phyloP scores from a whole-genome alignment of 2,113 vertebrate species.

The Erpornis zantholeuca region DNA sequence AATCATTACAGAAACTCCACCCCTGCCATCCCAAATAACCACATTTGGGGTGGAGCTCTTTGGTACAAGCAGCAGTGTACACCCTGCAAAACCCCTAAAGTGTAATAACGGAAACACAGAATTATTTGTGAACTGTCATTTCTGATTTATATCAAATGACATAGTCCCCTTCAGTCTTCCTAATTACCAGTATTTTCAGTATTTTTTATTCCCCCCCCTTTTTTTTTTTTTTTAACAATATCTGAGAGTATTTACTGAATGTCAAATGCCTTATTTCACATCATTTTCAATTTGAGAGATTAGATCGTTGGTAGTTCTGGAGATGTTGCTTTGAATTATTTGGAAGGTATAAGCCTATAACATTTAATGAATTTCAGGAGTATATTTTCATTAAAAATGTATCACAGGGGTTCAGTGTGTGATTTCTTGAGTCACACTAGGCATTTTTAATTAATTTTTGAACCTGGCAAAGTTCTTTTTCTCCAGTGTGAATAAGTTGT shows the following conservation, averaged over 20 bases:
- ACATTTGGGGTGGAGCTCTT: not conserved
- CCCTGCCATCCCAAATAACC: not conserved
- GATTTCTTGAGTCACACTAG: not conserved
- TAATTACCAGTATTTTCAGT: not conserved
- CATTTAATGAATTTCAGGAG: not conserved
- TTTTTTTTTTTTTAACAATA: not conserved
- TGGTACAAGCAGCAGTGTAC: not conserved
- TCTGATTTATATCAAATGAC: slow-evolving; percentile 22
- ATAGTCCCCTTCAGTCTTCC: not conserved
- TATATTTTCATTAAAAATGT: slow-evolving; percentile 34
- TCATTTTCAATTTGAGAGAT: slow-evolving; percentile 18
- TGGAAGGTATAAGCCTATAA: slow-evolving; percentile 18
- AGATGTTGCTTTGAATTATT: slow-evolving; percentile 42
- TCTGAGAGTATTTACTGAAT: not conserved
- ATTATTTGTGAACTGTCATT: slow-evolving; percentile 35
- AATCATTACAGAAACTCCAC: not conserved
- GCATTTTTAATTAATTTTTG: slow-evolving; percentile 37
- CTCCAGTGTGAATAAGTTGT: not conserved
- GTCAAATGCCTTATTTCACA: slow-evolving; percentile 17
- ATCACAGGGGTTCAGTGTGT: not conserved
- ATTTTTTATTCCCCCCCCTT: too few species aligned
- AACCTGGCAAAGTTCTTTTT: not conserved
- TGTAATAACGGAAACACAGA: slow-evolving; percentile 2
- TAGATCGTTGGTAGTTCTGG: not conserved
- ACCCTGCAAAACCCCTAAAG: not conserved